Percentiles rank a stretch among this genome's conserved stretches.
phyloP scores from a whole-genome alignment of 2,888 invertebrate genomes.

The Nomada fabriciana region DNA sequence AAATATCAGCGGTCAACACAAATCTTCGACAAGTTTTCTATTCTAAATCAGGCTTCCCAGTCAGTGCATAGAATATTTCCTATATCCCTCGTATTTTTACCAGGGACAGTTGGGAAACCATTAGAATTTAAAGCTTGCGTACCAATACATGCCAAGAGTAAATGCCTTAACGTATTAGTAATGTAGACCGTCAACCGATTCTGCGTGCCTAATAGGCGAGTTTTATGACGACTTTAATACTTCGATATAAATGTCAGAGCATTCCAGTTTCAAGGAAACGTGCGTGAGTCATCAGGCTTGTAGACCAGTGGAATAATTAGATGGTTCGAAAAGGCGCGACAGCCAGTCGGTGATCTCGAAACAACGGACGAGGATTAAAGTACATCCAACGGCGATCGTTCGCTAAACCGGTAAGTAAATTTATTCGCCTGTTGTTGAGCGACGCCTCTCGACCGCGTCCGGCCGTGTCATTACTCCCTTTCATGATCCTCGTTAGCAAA shows the following conservation, averaged over 20 bases:
- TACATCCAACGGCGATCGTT: conserved; percentile 64
- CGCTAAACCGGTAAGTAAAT: conserved; percentile 80
- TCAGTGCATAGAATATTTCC: no score
- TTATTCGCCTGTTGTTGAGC: conserved; percentile 74
- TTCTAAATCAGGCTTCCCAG: no score
- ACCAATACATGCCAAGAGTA: not conserved
- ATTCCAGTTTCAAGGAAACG: conserved; percentile 21
- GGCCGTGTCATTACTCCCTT: conserved; percentile 81
- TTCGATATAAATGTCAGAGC: not conserved
- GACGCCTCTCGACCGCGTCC: conserved; percentile 78
- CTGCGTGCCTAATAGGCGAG: not conserved
- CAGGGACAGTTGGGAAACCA: no score
- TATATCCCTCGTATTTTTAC: no score
- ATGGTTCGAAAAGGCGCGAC: conserved; percentile 38
- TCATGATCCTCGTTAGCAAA: conserved; percentile 80
- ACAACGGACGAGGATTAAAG: conserved; percentile 35
- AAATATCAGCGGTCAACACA: no score
- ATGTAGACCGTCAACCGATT: not conserved
- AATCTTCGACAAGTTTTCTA: no score
- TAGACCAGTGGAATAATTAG: conserved; percentile 54
- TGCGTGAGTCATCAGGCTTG: conserved; percentile 26
- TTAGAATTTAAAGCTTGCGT: not conserved
- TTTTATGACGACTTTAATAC: not conserved
- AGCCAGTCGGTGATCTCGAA: conserved; percentile 46
- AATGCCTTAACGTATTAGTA: not conserved